Evolutionary conservation across 2,797 vertebrate genomes (phyloP), one percentile per base, ranked within the genome.

Genomic region (Delichon dasypus): DNA sequence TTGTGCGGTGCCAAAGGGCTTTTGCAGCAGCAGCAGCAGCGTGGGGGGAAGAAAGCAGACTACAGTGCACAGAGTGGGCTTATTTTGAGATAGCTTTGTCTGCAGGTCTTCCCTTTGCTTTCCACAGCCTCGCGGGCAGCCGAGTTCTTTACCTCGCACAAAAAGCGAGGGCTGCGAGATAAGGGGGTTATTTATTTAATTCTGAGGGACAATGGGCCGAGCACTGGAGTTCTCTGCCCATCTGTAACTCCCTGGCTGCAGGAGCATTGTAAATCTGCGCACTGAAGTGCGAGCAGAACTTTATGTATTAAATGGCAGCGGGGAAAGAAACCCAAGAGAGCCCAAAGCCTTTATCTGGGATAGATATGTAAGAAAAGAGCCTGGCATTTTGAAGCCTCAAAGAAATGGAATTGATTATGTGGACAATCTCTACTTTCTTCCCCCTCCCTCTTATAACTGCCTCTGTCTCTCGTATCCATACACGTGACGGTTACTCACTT

Each of bases 101-200:
- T 85, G 88, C 53, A 85, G 65, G 65, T 34, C 80, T 94, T 60
- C 45, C 45, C 58, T 75, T 77, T 64, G 78, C 93, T 85, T 91
- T 57, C 79, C 67, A 8, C 2, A 58, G 54, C 75, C 58, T 89
- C 75, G 22, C 22, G 82, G 88, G 64, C 85, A 40, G 76, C 10
- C 18, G 51, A 65, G 38, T 60, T 53, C 89, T 88, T 93, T 78
- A 22, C 66, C n/a, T 79, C 0, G 3, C 67, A 87, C 64, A 64
- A 90, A 94, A 93, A 48, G 22, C 0, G 0, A 89, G 60, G 55
- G 77, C 47, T 78, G 83, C 55, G 50, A 64, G 91, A 96, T 91
- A 96, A 94, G 85, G n/a, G 44, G 1, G 81, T 94, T 95, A 81
- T 91, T 92, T 93, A 85, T 95, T 93, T 57, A 61, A 74, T 91